Percentiles rank a stretch among this genome's conserved stretches.
phyloP scores from a whole-genome alignment of 2,888 invertebrate species.

The Scaeva pyrastri region DNA sequence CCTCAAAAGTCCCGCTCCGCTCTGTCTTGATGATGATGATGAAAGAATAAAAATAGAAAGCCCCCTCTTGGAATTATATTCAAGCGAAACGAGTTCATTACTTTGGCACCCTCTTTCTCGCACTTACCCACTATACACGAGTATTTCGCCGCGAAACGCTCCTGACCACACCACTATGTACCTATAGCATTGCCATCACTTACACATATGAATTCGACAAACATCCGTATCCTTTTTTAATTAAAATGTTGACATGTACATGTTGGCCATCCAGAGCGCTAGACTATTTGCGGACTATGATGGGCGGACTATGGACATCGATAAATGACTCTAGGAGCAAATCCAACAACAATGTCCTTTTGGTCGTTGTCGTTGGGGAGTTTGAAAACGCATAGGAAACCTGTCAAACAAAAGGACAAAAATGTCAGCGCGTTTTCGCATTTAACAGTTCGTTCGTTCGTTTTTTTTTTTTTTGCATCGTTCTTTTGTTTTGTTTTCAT shows the following conservation, averaged over 20 bases:
- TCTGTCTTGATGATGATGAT: conserved; percentile 4
- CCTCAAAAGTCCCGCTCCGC: neutral
- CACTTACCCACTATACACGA: neutral
- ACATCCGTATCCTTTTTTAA: conserved; percentile 83
- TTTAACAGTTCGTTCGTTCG: conserved; percentile 24
- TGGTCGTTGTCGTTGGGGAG: conserved; percentile 9
- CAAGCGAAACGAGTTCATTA: conserved; percentile 76
- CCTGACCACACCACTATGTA: conserved; percentile 23
- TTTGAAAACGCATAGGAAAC: conserved; percentile 52
- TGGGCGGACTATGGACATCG: conserved; percentile 51
- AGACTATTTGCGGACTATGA: conserved; percentile 5
- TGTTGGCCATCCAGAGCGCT: conserved; percentile 55
- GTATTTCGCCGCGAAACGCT: conserved; percentile 52
- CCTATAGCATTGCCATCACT: conserved; percentile 12
- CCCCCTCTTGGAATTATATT: conserved; percentile 29
- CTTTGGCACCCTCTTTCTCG: conserved; percentile 73
- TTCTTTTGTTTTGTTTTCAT: conserved; percentile 23
- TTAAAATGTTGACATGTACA: conserved; percentile 84
- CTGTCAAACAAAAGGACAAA: conserved; percentile 76
- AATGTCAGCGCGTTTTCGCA: conserved; percentile 64
- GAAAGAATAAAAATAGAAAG: conserved; percentile 12
- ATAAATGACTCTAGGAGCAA: conserved; percentile 73
- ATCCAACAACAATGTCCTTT: conserved; percentile 34
- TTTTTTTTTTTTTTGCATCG: conserved; percentile 14
- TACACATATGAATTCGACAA: conserved; percentile 68